These are phyloP conservation scores for Knipowitschia caucasica DNA, from an alignment of 2,797 vertebrate genomes.

Conservation along the genomic window DNA sequence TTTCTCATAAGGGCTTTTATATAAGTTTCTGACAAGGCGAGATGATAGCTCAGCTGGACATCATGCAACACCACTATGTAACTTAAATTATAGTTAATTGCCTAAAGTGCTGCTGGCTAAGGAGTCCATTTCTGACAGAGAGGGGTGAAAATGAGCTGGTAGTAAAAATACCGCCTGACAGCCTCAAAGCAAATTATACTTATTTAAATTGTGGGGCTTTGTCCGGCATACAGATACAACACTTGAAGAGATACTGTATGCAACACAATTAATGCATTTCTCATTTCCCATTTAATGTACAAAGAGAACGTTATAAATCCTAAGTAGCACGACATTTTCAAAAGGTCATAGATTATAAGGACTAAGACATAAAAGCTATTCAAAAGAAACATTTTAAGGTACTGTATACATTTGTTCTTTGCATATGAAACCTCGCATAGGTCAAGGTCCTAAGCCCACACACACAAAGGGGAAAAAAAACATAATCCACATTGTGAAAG, in stretches of 20 bases:
- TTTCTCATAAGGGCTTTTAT: conserved; percentile 28
- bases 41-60: conserved; percentile 32
- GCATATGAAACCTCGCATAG: too few relatives aligned
- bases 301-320: too few relatives aligned
- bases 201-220: not conserved
- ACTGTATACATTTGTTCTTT: too few relatives aligned
- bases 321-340: too few relatives aligned
- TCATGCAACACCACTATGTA: conserved; percentile 20
- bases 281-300: too few relatives aligned
- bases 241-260: not conserved
- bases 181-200: conserved; percentile 12
- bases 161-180: conserved; percentile 28
- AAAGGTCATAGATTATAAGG: too few relatives aligned
- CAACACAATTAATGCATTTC: too few relatives aligned
- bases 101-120: conserved; percentile 33
- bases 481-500: too few relatives aligned
- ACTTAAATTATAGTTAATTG: conserved; percentile 39
- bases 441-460: too few relatives aligned
- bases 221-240: not conserved
- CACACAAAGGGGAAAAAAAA: too few relatives aligned
- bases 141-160: conserved; percentile 30
- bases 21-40: conserved; percentile 21
- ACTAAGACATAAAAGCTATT: too few relatives aligned
- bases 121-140: conserved; percentile 33
- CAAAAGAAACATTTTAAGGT: too few relatives aligned